These are phyloP conservation scores for Vannuccia rotundouncinata DNA, from an alignment of 2,888 invertebrate genomes.

Conservation along the genomic window DNA sequence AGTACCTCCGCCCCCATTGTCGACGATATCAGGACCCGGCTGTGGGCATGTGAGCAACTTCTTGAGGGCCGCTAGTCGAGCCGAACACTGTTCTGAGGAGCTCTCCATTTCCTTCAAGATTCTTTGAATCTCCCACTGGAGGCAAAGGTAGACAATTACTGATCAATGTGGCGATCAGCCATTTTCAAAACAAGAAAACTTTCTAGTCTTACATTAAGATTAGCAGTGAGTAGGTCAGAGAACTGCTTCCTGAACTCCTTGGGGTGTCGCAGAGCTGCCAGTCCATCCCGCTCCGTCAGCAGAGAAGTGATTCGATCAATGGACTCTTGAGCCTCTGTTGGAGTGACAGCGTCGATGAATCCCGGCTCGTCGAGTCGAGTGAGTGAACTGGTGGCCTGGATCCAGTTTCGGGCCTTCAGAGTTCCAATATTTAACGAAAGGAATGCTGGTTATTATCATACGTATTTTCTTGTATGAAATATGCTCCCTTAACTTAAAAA, in stretches of 20 bases:
- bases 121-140: neutral
- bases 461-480: too few relatives aligned
- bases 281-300: neutral
- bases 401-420: too few relatives aligned
- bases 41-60: neutral
- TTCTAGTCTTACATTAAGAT: neutral
- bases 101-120: neutral
- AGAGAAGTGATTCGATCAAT: neutral
- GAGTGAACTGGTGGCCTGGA: too few relatives aligned
- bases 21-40: neutral
- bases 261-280: neutral
- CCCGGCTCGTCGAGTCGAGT: too few relatives aligned
- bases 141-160: too few relatives aligned
- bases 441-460: too few relatives aligned
- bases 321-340: too few relatives aligned
- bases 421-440: too few relatives aligned
- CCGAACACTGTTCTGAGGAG: neutral
- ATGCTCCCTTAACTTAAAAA: too few relatives aligned
- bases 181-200: too few relatives aligned
- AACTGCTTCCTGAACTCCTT: neutral
- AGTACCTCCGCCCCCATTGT: neutral
- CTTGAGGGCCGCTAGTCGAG: neutral
- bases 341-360: too few relatives aligned
- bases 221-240: neutral
- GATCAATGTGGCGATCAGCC: too few relatives aligned